Evolutionary conservation across 2,113 vertebrate species (phyloP), one percentile per base, ranked within the genome.

Genomic region (Leptobrachium leishanense): DNA sequence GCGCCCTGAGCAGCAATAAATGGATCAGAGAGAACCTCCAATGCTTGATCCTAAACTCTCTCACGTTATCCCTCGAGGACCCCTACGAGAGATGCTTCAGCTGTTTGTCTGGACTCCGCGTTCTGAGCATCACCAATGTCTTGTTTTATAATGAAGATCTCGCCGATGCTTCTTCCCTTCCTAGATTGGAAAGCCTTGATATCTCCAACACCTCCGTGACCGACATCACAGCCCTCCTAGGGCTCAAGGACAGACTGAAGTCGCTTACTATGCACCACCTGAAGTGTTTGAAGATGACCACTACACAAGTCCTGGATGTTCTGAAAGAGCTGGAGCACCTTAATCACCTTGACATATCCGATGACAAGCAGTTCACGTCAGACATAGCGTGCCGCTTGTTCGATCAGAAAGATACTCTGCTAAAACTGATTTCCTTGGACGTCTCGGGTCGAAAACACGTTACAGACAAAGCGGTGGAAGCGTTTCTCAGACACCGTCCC

Each of bases 221-320:
- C 65, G 98, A 98, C 86, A 95, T 99, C 82, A 96, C 89, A 2
- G 96, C 96, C 0, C 90, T 99, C 67, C 90, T 98, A 83, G 92
- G 94, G 80, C 95, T 97, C 83, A 95, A 95, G 83, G 92, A 95
- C 77, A 88, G 93, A 3, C 94, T 99, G 81, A 97, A 97, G 80
- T 98, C 96, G 12, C 90, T 99, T 54, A 98, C 98, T 55, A 94
- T 99, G 89, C 96, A 99, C 86, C 98, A 99, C 89, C 90, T 99
- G 84, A 99, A 99, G 91, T 95, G 98, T 88, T 94, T 99, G 88
- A 98, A 99, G 92, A 99, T 99, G 97, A 98, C 94, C 76, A 98
- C 96, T 0, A 93, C 94, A 11, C 97, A 99, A 86, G 92, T 99
- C 81, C 85, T 99, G 81, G 95, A 93, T 64, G 96, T 99, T 77